Evolutionary conservation across 2,888 invertebrate genomes (phyloP).

Genomic region (Caenorhabditis japonica): DNA sequence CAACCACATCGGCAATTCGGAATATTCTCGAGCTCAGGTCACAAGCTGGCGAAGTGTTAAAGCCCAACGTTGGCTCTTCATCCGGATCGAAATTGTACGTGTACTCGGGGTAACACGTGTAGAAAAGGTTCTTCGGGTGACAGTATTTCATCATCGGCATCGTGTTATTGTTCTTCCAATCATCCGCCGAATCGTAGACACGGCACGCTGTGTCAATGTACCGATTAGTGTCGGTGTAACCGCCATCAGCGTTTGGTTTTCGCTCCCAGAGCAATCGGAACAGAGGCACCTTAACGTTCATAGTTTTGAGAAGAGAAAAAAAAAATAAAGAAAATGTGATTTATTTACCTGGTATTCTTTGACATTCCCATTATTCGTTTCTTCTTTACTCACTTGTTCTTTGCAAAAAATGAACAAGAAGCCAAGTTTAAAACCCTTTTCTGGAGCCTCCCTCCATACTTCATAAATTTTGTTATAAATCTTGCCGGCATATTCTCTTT

Average conservation of each 20-base stretch:
- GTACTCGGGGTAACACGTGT: slow-evolving; percentile 1
- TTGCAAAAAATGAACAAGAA: slow-evolving; percentile 11
- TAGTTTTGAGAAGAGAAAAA: too few species aligned
- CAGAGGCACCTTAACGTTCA: too few species aligned
- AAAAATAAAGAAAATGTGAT: too few species aligned
- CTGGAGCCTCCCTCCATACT: neutral
- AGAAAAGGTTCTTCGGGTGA: neutral
- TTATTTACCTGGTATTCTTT: neutral
- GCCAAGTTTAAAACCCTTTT: neutral
- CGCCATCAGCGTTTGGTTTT: too few species aligned
- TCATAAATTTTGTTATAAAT: neutral
- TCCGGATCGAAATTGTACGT: neutral
- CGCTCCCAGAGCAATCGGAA: too few species aligned
- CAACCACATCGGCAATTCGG: too few species aligned
- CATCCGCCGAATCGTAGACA: neutral
- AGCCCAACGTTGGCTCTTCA: neutral
- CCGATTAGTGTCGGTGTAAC: too few species aligned
- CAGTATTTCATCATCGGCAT: slow-evolving; percentile 15
- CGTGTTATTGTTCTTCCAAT: slow-evolving; percentile 10
- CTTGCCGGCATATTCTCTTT: neutral
- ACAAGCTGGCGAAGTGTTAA: slow-evolving; percentile 9
- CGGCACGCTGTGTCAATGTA: neutral
- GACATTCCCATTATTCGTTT: too few species aligned
- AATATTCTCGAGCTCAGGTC: neutral
- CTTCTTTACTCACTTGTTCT: neutral